phyloP scores from a whole-genome alignment of 2,797 vertebrate genomes.

The Trichosurus vulpecula region DNA sequence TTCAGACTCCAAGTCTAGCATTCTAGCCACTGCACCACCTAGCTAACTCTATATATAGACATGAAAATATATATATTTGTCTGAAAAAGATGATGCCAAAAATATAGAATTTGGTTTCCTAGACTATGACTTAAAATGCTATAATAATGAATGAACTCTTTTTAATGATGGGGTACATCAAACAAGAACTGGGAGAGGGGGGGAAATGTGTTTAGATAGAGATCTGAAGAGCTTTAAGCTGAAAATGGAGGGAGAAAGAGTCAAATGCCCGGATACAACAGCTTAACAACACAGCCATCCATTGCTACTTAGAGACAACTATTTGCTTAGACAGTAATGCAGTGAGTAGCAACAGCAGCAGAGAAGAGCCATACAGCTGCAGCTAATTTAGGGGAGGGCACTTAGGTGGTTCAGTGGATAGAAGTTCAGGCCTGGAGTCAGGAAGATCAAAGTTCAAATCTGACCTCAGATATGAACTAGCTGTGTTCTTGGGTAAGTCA shows the following conservation, averaged over 20 bases:
- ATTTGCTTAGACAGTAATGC: not conserved
- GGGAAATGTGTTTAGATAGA: not conserved
- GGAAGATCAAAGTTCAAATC: not conserved
- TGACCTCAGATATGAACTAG: not conserved
- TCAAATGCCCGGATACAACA: not conserved
- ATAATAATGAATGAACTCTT: not conserved
- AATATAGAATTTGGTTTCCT: not conserved
- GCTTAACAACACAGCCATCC: not conserved
- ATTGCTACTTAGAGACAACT: not conserved
- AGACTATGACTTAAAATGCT: not conserved
- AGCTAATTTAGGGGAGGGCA: not conserved
- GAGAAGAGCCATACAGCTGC: not conserved
- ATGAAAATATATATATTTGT: not conserved
- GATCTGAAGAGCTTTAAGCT: not conserved
- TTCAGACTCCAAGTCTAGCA: not conserved
- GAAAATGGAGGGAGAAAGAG: not conserved
- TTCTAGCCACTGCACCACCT: not conserved
- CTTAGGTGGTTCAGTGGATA: not conserved
- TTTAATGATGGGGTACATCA: not conserved
- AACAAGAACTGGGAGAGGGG: not conserved
- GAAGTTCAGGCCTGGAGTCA: not conserved
- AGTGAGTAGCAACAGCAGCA: not conserved
- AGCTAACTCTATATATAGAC: not conserved
- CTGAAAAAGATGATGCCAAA: not conserved
- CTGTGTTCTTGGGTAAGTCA: not conserved